Percentiles rank a stretch among this genome's conserved stretches.
These are phyloP conservation scores for Thereva unica DNA, from an alignment of 2,888 invertebrate species.

Conservation along the genomic window DNA sequence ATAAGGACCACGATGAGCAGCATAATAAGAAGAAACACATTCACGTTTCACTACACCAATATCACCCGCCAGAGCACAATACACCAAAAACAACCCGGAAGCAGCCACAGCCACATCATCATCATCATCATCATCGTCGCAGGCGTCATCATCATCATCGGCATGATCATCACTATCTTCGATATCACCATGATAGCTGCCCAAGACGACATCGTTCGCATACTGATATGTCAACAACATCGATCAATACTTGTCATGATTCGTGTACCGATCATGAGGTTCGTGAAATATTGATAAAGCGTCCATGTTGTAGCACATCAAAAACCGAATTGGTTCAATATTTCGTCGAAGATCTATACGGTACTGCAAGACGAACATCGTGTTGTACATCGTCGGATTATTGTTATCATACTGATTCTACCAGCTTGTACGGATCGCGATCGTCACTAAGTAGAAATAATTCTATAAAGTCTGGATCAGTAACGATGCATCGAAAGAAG, in stretches of 20 bases:
- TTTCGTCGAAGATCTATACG: slow-evolving; percentile 56
- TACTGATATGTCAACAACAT: slow-evolving; percentile 54
- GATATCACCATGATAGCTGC: slow-evolving; percentile 46
- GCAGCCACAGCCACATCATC: slow-evolving; percentile 20
- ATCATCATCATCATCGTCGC: slow-evolving; percentile 42
- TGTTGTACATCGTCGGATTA: slow-evolving; percentile 58
- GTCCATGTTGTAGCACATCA: slow-evolving; percentile 51
- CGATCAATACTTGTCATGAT: slow-evolving; percentile 54
- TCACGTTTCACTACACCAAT: slow-evolving; percentile 14
- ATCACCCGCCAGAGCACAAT: slow-evolving; percentile 12
- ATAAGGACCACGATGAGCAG: slow-evolving; percentile 22
- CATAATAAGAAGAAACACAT: slow-evolving; percentile 20
- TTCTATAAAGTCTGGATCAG: slow-evolving; percentile 56
- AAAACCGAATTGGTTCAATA: slow-evolving; percentile 57
- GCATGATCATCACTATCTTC: slow-evolving; percentile 45
- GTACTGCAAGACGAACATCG: slow-evolving; percentile 52
- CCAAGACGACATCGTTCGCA: slow-evolving; percentile 55
- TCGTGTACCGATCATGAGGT: slow-evolving; percentile 54
- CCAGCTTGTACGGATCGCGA: slow-evolving; percentile 56
- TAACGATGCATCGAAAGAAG: slow-evolving; percentile 49
- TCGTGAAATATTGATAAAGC: slow-evolving; percentile 54
- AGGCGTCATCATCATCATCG: slow-evolving; percentile 47
- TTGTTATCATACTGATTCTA: slow-evolving; percentile 57
- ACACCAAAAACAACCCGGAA: slow-evolving; percentile 16
- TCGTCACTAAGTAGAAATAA: slow-evolving; percentile 57